Evolutionary conservation across 2,888 invertebrate genomes (phyloP), one percentile per base, ranked within the genome.

Genomic region (Falcaria lacertinaria): DNA sequence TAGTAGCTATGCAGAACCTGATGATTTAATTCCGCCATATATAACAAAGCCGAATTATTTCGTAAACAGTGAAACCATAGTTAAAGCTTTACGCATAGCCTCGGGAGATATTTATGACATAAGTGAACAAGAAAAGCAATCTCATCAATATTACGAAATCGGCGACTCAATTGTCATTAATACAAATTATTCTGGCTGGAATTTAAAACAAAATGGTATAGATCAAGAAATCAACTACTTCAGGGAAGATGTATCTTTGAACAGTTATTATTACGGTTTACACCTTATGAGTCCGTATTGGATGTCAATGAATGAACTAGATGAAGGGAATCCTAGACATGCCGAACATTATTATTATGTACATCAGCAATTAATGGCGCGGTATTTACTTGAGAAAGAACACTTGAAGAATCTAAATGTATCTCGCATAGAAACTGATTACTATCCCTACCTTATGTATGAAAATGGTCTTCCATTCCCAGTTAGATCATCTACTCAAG

Each of bases 211-310:
- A 73, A 72, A 77, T 42, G 77, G 73, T 44, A 82, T 85, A 41
- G 91, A 91, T 51, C 83, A 89, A 52, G 80, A 86, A 43, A 60
- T 93, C 8, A 90, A 91, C 44, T 93, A 93, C 60, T 93, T 92
- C 60, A 90, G 90, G 50, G 93, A 93, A 80, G 93, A 93, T 52
- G 79, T 92, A 43, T 90, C 90, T 16, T 64, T 93, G 8, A 93
- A 92, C 62, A 77, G 87, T 36, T 92, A 89, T 65, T 92, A 92
- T 68, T 90, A 89, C 52, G 91, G 89, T 50, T 73, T 90, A 52
- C 90, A 92, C 54, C 64, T 90, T 34, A 71, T 90, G 46, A 89
- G 84, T 58, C 92, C 93, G 1, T 92, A 89, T 69, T 93, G 92
- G 91, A 81, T 93, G 83, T 74, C 80, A 4, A 82, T 85, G 44